Evolutionary conservation across 2,113 vertebrate species (phyloP), one percentile per base, ranked within the genome.

Genomic region (Phasianus colchicus): DNA sequence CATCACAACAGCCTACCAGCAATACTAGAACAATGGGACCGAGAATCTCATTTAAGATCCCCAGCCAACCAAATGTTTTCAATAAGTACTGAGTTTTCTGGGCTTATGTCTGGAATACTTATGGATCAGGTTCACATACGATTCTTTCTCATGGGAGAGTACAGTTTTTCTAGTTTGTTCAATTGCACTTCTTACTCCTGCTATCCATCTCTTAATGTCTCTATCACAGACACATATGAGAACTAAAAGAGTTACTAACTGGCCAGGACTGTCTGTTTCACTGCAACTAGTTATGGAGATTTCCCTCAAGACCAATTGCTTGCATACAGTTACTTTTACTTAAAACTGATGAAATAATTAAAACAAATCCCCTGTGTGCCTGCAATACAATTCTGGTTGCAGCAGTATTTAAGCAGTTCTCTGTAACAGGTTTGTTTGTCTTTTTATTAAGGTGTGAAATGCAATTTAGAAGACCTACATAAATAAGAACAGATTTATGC

Each of bases 281-380:
- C 55, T 75, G 72, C 66, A 85, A 77, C 43, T 84, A 47, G 72
- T 82, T 91, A 34, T 1, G 1, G n/a, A 34, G 58, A 89, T 84
- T 96, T 96, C 90, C 74, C 72, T 86, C 58, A 52, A 93, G 82
- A 73, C 78, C 36, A 48, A 66, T 91, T 96, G 83, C 96, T 97
- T 94, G 52, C 29, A 66, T 86, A 78, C 88, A 92, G 79, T 95
- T 91, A 90, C 87, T 95, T 96, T 96, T 95, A 92, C 74, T 96
- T 96, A 95, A 96, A 96, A 88, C 40, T 75, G 63, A 92, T 90
- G 63, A 94, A 97, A 96, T 96, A 92, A 97, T 97, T 95, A 96
- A 93, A 96, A 89, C 76, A 95, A 97, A 96, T 85, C 88, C 85
- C 93, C 34, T 64, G 69, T 40, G 82, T 81, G 89, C 80, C 25